phyloP scores from a whole-genome alignment of 2,888 invertebrate species.

The Phyto melanocephala region DNA sequence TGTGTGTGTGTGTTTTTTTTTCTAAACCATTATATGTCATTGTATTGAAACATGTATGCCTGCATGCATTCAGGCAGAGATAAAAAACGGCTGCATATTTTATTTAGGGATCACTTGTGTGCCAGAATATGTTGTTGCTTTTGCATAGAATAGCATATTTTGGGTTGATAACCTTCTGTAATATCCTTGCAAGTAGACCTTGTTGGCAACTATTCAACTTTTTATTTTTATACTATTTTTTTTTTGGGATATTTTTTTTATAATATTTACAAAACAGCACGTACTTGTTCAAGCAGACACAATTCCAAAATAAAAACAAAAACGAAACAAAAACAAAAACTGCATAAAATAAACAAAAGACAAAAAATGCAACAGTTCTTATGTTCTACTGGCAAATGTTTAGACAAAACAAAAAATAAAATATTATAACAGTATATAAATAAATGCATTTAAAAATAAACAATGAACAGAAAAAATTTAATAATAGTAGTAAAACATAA shows the following conservation, averaged over 20 bases:
- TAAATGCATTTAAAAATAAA: background rate
- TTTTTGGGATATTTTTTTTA: conserved; percentile 1
- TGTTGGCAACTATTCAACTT: conserved; percentile 67
- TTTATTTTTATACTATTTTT: conserved; percentile 34
- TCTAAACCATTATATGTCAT: too few species aligned
- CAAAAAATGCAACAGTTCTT: conserved; percentile 60
- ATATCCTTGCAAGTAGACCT: conserved; percentile 64
- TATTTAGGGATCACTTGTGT: conserved; percentile 34
- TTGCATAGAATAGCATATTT: background rate
- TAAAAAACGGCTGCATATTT: conserved; percentile 11
- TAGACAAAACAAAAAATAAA: conserved; percentile 24
- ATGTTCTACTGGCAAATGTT: conserved; percentile 28
- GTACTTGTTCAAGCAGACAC: conserved; percentile 50
- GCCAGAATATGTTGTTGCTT: conserved; percentile 16
- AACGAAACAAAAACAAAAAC: background rate
- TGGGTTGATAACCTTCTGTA: conserved; percentile 66
- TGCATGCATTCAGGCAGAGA: conserved; percentile 1
- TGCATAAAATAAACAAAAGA: background rate
- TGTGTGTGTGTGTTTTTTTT: background rate
- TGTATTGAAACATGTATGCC: too few species aligned
- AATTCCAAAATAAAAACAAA: conserved; percentile 12
- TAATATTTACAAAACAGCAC: conserved; percentile 53
- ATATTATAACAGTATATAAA: background rate
- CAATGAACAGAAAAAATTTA: background rate
- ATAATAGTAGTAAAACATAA: background rate